A percentile compares a stretch with the other conserved stretches of the same genome.
Conservation (phyloP, 2,113 vertebrate genomes). For the Ptychochromis oligacanthus region DNA sequence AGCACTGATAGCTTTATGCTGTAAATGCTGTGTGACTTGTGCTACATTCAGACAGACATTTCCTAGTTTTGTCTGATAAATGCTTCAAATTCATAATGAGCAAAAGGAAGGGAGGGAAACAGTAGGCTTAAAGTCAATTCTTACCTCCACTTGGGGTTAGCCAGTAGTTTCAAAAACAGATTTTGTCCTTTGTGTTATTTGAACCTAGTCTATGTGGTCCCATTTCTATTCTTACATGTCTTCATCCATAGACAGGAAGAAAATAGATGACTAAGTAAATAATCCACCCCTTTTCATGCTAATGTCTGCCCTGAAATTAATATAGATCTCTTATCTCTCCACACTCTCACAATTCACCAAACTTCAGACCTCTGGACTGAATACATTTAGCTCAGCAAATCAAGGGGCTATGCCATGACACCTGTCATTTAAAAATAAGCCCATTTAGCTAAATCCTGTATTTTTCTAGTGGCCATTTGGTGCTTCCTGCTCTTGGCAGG, state of each 20-base stretch:
- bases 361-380: no score
- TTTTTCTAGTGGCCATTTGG: no score
- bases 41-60: neutral
- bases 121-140: neutral
- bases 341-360: no score
- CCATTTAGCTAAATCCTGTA: neutral
- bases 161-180: neutral
- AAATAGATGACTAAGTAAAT: neutral
- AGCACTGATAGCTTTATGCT: neutral
- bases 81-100: neutral
- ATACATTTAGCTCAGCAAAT: no score
- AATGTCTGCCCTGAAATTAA: no score
- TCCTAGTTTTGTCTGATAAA: neutral
- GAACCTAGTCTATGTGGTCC: neutral
- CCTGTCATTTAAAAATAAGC: neutral
- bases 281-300: neutral
- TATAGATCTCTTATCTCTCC: no score
- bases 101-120: neutral
- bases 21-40: no score
- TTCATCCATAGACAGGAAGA: neutral
- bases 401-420: no score
- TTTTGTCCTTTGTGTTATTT: neutral
- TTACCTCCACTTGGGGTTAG: neutral
- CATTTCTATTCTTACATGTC: neutral
- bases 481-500: no score